These are phyloP conservation scores for Catharus minimus DNA, from an alignment of 2,113 vertebrate species.

Conservation along the genomic window DNA sequence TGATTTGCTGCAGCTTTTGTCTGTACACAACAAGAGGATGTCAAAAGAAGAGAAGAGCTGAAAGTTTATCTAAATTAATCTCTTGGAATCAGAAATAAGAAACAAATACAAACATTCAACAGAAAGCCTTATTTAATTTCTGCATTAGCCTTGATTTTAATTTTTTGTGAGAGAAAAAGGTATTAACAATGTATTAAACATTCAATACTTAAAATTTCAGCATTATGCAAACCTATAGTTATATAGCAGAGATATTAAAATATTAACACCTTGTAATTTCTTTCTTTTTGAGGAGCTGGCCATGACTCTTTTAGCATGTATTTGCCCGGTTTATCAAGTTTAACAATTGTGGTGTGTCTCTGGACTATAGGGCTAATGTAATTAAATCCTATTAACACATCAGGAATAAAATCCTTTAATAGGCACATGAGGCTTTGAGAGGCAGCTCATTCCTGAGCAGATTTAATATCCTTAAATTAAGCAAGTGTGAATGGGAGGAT, in stretches of 20 bases:
- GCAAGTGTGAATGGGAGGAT: conserved; percentile 80
- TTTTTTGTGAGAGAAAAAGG: not conserved
- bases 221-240: not conserved
- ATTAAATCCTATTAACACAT: conserved; percentile 85
- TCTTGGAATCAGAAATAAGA: conserved; percentile 44
- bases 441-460: conserved; percentile 74
- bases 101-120: conserved; percentile 50
- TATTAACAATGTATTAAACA: not conserved
- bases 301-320: conserved; percentile 52
- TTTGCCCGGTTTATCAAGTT: conserved; percentile 72
- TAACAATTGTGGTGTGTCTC: conserved; percentile 69
- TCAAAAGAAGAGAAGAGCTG: conserved; percentile 17
- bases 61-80: conserved; percentile 60
- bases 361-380: conserved; percentile 70
- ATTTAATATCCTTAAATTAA: conserved; percentile 85
- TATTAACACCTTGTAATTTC: conserved; percentile 29
- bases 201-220: not conserved
- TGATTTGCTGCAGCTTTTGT: conserved; percentile 36
- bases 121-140: conserved; percentile 34
- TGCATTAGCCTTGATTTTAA: conserved; percentile 29
- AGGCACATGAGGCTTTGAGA: conserved; percentile 75
- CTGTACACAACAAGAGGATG: conserved; percentile 1
- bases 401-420: conserved; percentile 80
- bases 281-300: conserved; percentile 27
- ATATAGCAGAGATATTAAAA: conserved; percentile 32